A percentile compares a stretch with the other conserved stretches of the same genome.
Evolutionary conservation across 2,888 invertebrate genomes (phyloP).

Genomic region (Nomada ferruginata): DNA sequence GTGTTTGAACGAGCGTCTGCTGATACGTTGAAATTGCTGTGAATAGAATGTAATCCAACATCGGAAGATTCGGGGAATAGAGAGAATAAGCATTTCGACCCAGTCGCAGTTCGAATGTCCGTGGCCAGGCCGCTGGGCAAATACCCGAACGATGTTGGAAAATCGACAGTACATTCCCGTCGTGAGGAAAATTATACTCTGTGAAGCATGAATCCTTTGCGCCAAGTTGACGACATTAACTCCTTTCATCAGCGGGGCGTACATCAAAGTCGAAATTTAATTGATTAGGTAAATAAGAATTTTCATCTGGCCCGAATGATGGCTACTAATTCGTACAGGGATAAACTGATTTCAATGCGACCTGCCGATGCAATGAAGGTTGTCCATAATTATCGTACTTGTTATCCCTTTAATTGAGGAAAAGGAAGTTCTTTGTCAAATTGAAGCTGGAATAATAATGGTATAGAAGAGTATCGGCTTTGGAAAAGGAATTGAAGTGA

Average conservation of each 20-base stretch:
- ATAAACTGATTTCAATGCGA: constrained; percentile 3
- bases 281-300: constrained; percentile 38
- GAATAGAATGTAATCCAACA: constrained; percentile 21
- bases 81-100: constrained; percentile 10
- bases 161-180: constrained; percentile 38
- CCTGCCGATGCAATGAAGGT: too few species aligned
- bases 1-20: constrained; percentile 18
- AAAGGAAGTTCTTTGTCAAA: not conserved
- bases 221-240: constrained; percentile 13
- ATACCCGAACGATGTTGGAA: constrained; percentile 39
- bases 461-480: too few species aligned
- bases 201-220: not conserved
- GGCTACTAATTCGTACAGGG: constrained; percentile 5
- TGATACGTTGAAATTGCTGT: constrained; percentile 18
- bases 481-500: too few species aligned
- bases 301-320: constrained; percentile 12
- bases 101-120: constrained; percentile 11
- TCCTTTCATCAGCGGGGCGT: constrained; percentile 21
- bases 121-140: constrained; percentile 8
- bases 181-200: constrained; percentile 24
- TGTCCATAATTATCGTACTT: not conserved
- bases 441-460: too few species aligned
- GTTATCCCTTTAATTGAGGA: not conserved
- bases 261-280: constrained; percentile 33
- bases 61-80: not conserved